Base-by-base conservation (phyloP, 2,113 vertebrate species). In the Centropus unirufus region DNA sequence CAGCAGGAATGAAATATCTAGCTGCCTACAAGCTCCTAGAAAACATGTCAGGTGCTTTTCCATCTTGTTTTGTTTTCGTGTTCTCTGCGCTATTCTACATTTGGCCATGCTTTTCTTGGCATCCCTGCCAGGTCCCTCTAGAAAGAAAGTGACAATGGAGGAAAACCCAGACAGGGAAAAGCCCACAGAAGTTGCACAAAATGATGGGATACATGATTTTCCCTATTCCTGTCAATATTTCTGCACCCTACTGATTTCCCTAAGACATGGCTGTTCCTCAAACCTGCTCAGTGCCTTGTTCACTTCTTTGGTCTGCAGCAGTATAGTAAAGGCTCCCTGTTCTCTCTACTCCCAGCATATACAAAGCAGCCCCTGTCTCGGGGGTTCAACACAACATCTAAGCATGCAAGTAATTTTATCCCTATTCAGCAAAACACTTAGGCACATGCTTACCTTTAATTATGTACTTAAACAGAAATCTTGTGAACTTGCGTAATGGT, bases 401-500 rank as follows among this genome's bases (percentile, higher is more conserved):
- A 94, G 93, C 70, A 63, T 7, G 18, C 13, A 7, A 80, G 68
- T 47, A 77, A 90, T 83, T 92, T 67, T 88, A 64, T 23, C 44
- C 40, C 52, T 14, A 8, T 62, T 78, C 86, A 61, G 92, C 83
- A 84, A 66, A 94, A 81, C 88, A 47, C 79, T 95, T 92, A 89
- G 77, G 89, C 73, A 39, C 64, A 61, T 84, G 83, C 90, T 96
- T 93, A 75, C 90, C 79, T 96, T 93, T 90, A 96, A 96, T 93
- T 92, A 96, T 75, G 68, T 81, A 49, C 92, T 96, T 95, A 96
- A 90, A 87, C 68, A 57, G 54, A 72, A 68, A 83, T 57, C 22
- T 77, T 83, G 73, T 52, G 79, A 96, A 72, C 76, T 61, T 54
- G 59, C 1, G 11, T 75, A 75, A 75, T 47, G 68, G 55, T 57